Percentiles rank a stretch among this genome's conserved stretches.
These are phyloP conservation scores for Conus canariensis DNA, from an alignment of 2,888 invertebrate species.

Conservation along the genomic window DNA sequence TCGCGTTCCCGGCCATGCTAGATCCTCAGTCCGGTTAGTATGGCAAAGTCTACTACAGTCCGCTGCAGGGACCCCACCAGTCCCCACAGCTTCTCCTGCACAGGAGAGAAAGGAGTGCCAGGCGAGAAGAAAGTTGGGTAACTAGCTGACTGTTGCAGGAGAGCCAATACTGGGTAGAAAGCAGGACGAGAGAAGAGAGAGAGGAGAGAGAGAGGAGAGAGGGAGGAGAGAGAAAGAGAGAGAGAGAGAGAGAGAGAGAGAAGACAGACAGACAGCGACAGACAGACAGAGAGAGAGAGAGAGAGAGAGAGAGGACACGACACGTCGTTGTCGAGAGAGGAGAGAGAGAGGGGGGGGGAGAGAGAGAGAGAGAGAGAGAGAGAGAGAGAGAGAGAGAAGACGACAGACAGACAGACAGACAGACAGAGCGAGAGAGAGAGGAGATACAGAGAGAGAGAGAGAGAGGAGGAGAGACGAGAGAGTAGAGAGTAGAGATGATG, in stretches of 20 bases:
- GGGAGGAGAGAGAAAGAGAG: neutral
- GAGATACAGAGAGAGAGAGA: too few relatives aligned
- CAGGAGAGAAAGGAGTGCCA: too few relatives aligned
- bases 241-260: constrained; percentile 5
- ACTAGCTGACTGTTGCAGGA: too few relatives aligned
- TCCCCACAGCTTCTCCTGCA: too few relatives aligned
- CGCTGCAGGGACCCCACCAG: too few relatives aligned
- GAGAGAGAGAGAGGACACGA: neutral
- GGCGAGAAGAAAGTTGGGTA: too few relatives aligned
- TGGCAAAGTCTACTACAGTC: too few relatives aligned
- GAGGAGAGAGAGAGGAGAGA: neutral
- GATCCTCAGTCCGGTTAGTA: too few relatives aligned
- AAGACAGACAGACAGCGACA: neutral
- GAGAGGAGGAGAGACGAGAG: too few relatives aligned
- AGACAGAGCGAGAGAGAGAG: neutral
- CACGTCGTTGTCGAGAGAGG: neutral
- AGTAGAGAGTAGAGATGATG: too few relatives aligned
- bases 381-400: neutral
- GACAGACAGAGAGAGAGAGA: neutral
- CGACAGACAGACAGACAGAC: neutral
- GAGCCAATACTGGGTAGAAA: neutral
- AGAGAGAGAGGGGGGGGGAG: neutral
- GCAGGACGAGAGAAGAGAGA: neutral
- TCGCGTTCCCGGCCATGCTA: too few relatives aligned
- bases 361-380: constrained; percentile 13